Evolutionary conservation across 2,797 vertebrate species (phyloP), one percentile per base, ranked within the genome.

Genomic region (Bucorvus abyssinicus): DNA sequence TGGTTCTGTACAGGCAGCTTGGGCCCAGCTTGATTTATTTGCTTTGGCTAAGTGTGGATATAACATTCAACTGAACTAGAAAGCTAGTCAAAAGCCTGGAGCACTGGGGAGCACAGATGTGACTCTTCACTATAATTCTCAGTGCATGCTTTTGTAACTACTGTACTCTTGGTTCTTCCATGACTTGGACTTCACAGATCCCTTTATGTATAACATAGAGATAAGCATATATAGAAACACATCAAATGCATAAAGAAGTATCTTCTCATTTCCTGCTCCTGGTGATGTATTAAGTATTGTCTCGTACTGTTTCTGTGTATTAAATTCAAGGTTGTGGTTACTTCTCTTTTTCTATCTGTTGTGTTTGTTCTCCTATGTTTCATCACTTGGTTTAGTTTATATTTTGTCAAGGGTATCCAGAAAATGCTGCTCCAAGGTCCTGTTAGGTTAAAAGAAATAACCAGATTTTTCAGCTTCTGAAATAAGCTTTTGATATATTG

Each of bases 21-120:
- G 74, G 55, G 73, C 44, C 22, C 80, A 94, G 83, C 55, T 88
- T 91, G 90, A 90, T 95, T 90, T 94, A 90, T 95, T 95, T 96
- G 55, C 47, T 92, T 96, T 96, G 93, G 80, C 86, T 92, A 63
- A 63, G 38, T 61, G 63, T 67, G 55, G 55, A 59, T 91, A 49
- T 27, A 63, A 21, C 45, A 65, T 84, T 90, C 44, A 93, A 40
- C 42, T 87, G 65, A 95, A 79, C 61, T 59, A 47, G 75, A 93
- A 76, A 4, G 0, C 16, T 47, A 70, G 77, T 87, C 45, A 89
- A 89, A 95, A 88, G 32, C 69, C 69, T 76, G 74, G 50, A 91
- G 64, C 44, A 10, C 71, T 67, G 71, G 29, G 32, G 49, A 85
- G 19, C 42, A 69, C 30, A 11, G 60, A 93, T 24, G 24, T 0